Conservation (phyloP, 53 echinoderm and acorn worm species). For the Astropecten irregularis region DNA sequence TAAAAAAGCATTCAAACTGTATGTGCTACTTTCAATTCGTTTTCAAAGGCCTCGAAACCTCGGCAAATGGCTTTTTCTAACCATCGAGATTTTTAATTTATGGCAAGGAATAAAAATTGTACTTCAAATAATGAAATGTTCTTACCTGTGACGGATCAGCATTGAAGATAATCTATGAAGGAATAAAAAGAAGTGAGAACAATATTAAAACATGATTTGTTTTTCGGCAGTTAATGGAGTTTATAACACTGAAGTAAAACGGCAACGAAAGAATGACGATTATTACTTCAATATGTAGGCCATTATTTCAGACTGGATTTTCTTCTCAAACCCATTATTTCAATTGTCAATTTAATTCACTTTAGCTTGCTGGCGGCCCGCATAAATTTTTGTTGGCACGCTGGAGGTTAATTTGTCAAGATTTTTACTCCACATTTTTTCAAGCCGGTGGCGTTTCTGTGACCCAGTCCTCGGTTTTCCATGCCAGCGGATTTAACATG, state of each 20-base stretch:
- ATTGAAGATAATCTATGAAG: conserved; percentile 63
- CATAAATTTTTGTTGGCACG: too few relatives aligned
- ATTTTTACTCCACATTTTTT: too few relatives aligned
- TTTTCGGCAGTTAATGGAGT: too few relatives aligned
- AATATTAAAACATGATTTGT: too few relatives aligned
- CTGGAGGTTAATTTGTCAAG: too few relatives aligned
- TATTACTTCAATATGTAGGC: neutral
- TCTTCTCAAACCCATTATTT: neutral
- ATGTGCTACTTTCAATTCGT: neutral
- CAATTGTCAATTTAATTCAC: neutral
- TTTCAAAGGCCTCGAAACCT: neutral
- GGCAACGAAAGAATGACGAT: neutral
- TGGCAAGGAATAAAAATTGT: neutral
- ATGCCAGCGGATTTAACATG: too few relatives aligned
- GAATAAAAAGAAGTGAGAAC: neutral
- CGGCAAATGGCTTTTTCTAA: neutral
- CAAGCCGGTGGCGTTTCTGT: too few relatives aligned
- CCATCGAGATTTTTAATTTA: neutral
- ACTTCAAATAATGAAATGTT: neutral
- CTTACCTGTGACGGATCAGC: conserved; percentile 66
- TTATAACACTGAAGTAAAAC: neutral
- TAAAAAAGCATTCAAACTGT: neutral
- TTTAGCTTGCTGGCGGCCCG: too few relatives aligned
- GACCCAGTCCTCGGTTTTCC: too few relatives aligned
- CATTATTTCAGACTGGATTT: neutral